Base-by-base conservation (phyloP, 2,113 vertebrate genomes). In the Melanotaenia duboulayi region DNA sequence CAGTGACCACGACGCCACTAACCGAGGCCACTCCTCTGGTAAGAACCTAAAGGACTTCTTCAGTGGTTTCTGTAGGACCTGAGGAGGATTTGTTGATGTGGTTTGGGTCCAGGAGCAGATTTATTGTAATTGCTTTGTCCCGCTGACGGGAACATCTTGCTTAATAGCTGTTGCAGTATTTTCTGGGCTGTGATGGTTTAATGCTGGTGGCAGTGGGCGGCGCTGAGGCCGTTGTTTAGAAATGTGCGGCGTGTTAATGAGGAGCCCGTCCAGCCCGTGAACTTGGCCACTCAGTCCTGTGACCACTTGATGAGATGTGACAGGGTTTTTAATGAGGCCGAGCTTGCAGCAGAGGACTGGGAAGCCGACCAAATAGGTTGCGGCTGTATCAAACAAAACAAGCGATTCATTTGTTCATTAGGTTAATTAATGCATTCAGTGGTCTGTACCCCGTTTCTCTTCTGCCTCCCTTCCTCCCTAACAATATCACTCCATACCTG, bases 1-100 rank as follows among this genome's bases (percentile, higher is more conserved):
- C 92, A 99, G 98, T 71, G 98, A 99, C 91, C 98, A 99, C 60
- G 98, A 99, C 48, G 97, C 97, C 92, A 98, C 96, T 82, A 97
- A 99, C 93, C 95, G 97, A 89, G 97, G 96, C 90, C 96, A 97
- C 91, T 96, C 96, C 84, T 94, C 97, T 76, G 97, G 97, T 99
- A 94, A 95, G 96, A 95, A 7, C 8, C 32, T 9, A n/a, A n/a
- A n/a, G n/a, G n/a, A 8, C 32, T 35, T 35, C 8, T 5, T 35
- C 32, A 7, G 32, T 9, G n/a, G 64, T n/a, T 42, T 50, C 25
- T 56, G 0, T 13, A 9, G 23, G 35, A 22, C 54, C 59, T 11
- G 56, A 56, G 44, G 2, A 24, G 35, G 59, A n/a, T 54, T 37
- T 52, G 35, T 24, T 75, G 72, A 71, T 86, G 64, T 64, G 57